A percentile compares a stretch with the other conserved stretches of the same genome.
These are phyloP conservation scores for Drosophila pruinosa DNA, from an alignment of 1,140 invertebrate genomes.

Conservation along the genomic window DNA sequence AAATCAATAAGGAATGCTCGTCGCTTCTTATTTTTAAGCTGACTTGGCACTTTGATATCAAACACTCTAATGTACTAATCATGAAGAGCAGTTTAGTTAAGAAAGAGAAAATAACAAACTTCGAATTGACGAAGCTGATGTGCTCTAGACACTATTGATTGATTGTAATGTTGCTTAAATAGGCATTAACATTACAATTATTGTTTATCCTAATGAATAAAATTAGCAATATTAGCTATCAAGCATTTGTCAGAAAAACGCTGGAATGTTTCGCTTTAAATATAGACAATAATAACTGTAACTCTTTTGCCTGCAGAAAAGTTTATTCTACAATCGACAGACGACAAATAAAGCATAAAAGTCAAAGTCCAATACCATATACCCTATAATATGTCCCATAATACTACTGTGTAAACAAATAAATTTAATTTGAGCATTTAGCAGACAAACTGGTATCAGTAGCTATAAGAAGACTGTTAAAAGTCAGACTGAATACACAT, in stretches of 20 bases:
- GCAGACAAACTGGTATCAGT: constrained; percentile 14
- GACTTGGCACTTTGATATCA: background rate
- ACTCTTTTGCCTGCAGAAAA: too few relatives aligned
- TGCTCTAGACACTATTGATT: background rate
- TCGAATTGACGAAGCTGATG: too few relatives aligned
- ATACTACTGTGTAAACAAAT: constrained; percentile 1
- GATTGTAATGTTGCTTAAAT: too few relatives aligned
- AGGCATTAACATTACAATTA: too few relatives aligned
- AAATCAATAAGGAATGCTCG: too few relatives aligned
- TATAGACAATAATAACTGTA: too few relatives aligned
- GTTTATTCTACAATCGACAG: too few relatives aligned
- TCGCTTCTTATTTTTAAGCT: background rate
- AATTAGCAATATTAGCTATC: too few relatives aligned
- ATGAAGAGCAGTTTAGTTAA: background rate
- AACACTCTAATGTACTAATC: background rate
- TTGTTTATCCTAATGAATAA: too few relatives aligned
- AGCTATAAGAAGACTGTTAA: constrained; percentile 3
- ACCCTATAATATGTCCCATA: constrained; percentile 6
- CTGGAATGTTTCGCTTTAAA: too few relatives aligned
- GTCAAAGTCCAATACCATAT: background rate
- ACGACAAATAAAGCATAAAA: background rate
- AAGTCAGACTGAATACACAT: background rate
- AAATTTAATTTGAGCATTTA: constrained; percentile 33
- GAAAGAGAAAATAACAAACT: background rate
- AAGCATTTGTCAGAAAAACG: too few relatives aligned